phyloP scores from a whole-genome alignment of 2,113 vertebrate genomes.

The Fregata magnificens region DNA sequence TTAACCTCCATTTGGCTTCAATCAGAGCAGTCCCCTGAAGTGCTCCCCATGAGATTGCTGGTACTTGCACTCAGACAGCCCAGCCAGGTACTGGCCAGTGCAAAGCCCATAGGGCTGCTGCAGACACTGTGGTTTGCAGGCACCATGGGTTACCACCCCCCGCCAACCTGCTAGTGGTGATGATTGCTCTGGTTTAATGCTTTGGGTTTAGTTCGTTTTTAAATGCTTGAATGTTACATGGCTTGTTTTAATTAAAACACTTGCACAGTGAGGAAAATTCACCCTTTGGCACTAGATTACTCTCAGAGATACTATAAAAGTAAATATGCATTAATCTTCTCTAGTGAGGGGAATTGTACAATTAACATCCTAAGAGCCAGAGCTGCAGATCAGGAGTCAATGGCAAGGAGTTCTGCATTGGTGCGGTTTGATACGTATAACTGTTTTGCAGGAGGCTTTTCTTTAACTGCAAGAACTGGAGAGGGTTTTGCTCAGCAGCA shows the following conservation, averaged over 20 bases:
- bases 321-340: not conserved
- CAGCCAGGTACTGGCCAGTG: not conserved
- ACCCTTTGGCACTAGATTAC: not conserved
- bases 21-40: too few species aligned
- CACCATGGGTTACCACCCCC: not conserved
- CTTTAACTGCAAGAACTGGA: not conserved
- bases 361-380: not conserved
- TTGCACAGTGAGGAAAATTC: not conserved
- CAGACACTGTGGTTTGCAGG: not conserved
- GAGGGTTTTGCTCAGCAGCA: not conserved
- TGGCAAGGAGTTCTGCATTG: not conserved
- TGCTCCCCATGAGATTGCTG: not conserved
- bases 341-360: not conserved
- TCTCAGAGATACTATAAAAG: not conserved
- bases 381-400: not conserved
- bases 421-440: fast-evolving
- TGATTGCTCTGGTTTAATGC: not conserved
- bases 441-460: not conserved
- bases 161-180: not conserved
- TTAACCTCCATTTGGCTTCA: not conserved
- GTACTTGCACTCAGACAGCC: fast-evolving
- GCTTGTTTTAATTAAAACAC: not conserved
- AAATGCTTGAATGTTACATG: not conserved
- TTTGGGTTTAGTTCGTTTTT: not conserved
- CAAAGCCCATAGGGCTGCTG: not conserved